Evolutionary conservation across 2,797 vertebrate species (phyloP).

Genomic region (Sebastes baramenuke): DNA sequence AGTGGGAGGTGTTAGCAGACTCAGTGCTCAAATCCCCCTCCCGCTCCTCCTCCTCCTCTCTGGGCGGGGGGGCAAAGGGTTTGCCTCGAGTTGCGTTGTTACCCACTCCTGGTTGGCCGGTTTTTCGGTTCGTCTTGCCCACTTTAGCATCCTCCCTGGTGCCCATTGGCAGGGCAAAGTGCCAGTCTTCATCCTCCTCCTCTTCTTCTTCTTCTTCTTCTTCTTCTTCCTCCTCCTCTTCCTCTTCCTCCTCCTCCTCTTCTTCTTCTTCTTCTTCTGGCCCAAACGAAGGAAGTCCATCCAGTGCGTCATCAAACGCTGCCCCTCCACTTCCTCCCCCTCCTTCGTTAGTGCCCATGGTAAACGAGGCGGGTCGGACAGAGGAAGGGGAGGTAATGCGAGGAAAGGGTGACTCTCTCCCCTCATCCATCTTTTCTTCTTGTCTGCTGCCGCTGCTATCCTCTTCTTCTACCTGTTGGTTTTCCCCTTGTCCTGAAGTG

Average conservation of each 20-base stretch:
- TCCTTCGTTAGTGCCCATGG: slow-evolving; percentile 33
- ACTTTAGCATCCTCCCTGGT: slow-evolving; percentile 50
- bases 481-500: slow-evolving; percentile 32
- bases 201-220: slow-evolving; percentile 52
- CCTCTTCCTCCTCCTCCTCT: slow-evolving; percentile 40
- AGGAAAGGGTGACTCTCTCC: slow-evolving; percentile 27
- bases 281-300: slow-evolving; percentile 65
- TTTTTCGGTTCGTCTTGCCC: slow-evolving; percentile 35
- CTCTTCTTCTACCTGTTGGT: slow-evolving; percentile 39
- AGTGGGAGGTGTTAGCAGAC: slow-evolving; percentile 71
- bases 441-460: slow-evolving; percentile 59
- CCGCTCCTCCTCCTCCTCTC: slow-evolving; percentile 44
- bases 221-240: slow-evolving; percentile 53
- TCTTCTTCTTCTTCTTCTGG: slow-evolving; percentile 64
- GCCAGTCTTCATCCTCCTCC: slow-evolving; percentile 75
- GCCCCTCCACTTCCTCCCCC: slow-evolving; percentile 60
- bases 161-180: slow-evolving; percentile 67
- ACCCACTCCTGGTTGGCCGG: background rate
- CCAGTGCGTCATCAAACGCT: slow-evolving; percentile 67
- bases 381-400: slow-evolving; percentile 29
- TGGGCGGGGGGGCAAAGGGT: slow-evolving; percentile 8
- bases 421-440: slow-evolving; percentile 62
- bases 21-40: slow-evolving; percentile 40
- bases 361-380: slow-evolving; percentile 35
- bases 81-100: background rate